These are phyloP conservation scores for Struthio camelus DNA, from an alignment of 2,113 vertebrate genomes.

Conservation along the genomic window DNA sequence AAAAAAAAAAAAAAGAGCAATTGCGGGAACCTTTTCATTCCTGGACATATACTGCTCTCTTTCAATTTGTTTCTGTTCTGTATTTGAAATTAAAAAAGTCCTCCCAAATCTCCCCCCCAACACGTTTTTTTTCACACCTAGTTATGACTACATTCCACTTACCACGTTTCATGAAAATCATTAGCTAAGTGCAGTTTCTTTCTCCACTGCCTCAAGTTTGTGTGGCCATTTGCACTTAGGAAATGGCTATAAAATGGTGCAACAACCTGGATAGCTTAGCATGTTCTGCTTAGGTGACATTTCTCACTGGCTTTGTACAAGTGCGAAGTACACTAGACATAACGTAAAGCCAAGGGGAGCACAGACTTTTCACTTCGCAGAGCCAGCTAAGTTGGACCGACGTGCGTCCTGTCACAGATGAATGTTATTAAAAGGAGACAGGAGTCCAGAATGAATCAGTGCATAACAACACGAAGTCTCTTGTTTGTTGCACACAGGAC, in stretches of 20 bases:
- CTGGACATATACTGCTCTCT: neutral
- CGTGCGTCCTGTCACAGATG: neutral
- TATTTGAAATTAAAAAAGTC: neutral
- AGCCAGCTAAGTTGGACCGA: neutral
- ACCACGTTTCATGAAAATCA: neutral
- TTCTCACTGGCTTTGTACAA: neutral
- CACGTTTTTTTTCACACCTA: neutral
- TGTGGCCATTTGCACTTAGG: neutral
- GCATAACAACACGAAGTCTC: neutral
- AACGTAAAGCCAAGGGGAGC: neutral
- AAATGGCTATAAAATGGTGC: neutral
- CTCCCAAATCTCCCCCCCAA: neutral
- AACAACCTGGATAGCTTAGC: neutral
- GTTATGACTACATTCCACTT: neutral
- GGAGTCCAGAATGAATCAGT: neutral
- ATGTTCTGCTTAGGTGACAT: neutral
- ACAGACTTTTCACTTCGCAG: neutral
- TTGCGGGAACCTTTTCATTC: neutral
- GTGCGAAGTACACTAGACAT: neutral
- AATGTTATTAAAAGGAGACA: neutral
- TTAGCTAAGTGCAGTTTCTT: neutral
- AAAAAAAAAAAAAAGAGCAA: neutral
- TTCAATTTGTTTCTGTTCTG: neutral
- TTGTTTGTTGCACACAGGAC: neutral
- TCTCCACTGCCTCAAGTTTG: neutral